Evolutionary conservation across 2,113 vertebrate species (phyloP).

Genomic region (Callipepla squamata): DNA sequence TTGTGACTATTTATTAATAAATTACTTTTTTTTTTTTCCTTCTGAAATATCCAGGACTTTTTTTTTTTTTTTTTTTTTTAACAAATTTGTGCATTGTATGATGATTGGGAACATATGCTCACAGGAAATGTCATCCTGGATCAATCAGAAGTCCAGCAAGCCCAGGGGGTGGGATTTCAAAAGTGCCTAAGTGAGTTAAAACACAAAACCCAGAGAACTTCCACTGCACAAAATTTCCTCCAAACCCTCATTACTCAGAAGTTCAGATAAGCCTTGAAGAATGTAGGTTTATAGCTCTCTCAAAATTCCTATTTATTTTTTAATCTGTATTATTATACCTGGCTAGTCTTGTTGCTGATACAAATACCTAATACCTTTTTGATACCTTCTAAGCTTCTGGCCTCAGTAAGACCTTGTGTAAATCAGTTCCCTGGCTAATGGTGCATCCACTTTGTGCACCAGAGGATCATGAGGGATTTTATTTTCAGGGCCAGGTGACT

Average conservation of each 20-base stretch:
- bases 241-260: conserved; percentile 52
- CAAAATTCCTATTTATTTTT: conserved; percentile 33
- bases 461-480: not conserved
- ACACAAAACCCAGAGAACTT: conserved; percentile 59
- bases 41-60: not conserved
- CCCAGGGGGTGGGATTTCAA: conserved; percentile 59
- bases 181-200: conserved; percentile 68
- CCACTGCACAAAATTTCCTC: conserved; percentile 46
- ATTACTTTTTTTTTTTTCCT: not conserved
- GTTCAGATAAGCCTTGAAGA: conserved; percentile 63
- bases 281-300: conserved; percentile 41
- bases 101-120: conserved; percentile 56
- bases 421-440: not conserved
- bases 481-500: not conserved
- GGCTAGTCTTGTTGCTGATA: conserved; percentile 35
- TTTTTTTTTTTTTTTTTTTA: not conserved
- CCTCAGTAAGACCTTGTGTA: conserved; percentile 14
- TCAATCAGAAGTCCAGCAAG: conserved; percentile 58
- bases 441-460: not conserved
- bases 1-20: conserved; percentile 29
- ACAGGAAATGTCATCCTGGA: conserved; percentile 59
- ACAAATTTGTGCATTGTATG: conserved; percentile 60
- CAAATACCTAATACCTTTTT: conserved; percentile 37
- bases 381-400: conserved; percentile 50
- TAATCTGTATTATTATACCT: conserved; percentile 64